Evolutionary conservation across 2,888 invertebrate species (phyloP), one percentile per base, ranked within the genome.

Genomic region (Itoplectis maculator): DNA sequence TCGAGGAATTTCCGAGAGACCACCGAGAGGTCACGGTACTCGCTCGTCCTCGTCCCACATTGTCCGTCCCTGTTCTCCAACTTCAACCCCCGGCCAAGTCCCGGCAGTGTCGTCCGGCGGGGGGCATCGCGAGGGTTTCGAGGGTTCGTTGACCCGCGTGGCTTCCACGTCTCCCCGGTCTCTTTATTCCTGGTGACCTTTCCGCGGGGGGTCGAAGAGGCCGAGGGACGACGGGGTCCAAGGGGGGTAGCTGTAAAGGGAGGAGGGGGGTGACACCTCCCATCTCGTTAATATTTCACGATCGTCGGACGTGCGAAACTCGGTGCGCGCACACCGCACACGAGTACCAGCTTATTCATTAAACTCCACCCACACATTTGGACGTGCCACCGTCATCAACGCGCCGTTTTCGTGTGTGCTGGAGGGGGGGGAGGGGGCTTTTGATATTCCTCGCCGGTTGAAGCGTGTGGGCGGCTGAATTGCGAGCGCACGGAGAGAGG

Each of bases 81-180:
- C n/a, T n/a, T 37, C n/a, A n/a, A 5, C 40, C 40, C n/a, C 15
- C 9, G 18, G 40, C 20, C 11, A n/a, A n/a, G n/a, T n/a, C n/a
- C n/a, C n/a, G 15, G 51, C 5, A 75, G 51, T 23, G 74, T 74
- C 15, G 49, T 51, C n/a, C n/a, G n/a, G n/a, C n/a, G n/a, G n/a
- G n/a, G n/a, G 29, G 9, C 29, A 54, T 54, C 74, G 47, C 56
- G 8, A 11, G n/a, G n/a, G 23, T 9, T 56, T 37, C 47, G 35
- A 66, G 47, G 35, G 74, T 65, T 45, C 65, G 20, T 76, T 76
- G 51, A 76, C 66, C 37, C 47, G 37, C 45, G 35, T 18, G n/a
- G 37, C 20, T 40, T 29, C 35, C 35, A 20, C 23, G 6, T 51
- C 65, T 40, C 37, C 42, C 11, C 23, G 40, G 6, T 13, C 11